phyloP scores from a whole-genome alignment of 2,888 invertebrate genomes.

The Perithous albicinctus region DNA sequence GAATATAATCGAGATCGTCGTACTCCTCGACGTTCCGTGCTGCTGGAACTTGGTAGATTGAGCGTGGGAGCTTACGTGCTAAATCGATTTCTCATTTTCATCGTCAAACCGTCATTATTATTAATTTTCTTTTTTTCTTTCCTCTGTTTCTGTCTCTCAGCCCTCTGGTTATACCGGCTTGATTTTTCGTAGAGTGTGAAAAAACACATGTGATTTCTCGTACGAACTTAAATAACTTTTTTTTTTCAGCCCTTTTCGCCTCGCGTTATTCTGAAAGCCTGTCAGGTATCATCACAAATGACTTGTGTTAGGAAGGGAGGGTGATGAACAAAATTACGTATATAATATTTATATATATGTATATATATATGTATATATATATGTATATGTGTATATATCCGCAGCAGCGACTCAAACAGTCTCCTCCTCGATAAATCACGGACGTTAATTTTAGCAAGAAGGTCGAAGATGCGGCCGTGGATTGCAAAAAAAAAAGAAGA shows the following conservation, averaged over 20 bases:
- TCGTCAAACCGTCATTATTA: slow-evolving; percentile 29
- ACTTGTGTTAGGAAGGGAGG: slow-evolving; percentile 31
- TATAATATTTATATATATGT: neutral
- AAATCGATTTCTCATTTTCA: slow-evolving; percentile 60
- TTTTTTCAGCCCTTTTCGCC: neutral
- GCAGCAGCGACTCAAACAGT: slow-evolving; percentile 38
- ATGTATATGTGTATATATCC: slow-evolving; percentile 15
- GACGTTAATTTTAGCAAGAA: slow-evolving; percentile 26
- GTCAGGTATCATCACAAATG: slow-evolving; percentile 19
- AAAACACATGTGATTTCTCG: slow-evolving; percentile 32
- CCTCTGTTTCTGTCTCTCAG: slow-evolving; percentile 30
- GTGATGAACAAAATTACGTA: slow-evolving; percentile 46
- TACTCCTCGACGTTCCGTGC: slow-evolving; percentile 67
- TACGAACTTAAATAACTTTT: slow-evolving; percentile 32
- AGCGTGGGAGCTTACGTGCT: slow-evolving; percentile 71
- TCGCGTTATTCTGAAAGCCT: slow-evolving; percentile 30
- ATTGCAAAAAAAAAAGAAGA: neutral
- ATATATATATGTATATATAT: neutral
- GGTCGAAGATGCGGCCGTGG: slow-evolving; percentile 3
- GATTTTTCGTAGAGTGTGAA: slow-evolving; percentile 18
- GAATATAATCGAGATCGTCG: slow-evolving; percentile 68
- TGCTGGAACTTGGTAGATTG: slow-evolving; percentile 70
- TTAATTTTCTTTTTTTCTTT: slow-evolving; percentile 29
- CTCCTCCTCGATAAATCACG: slow-evolving; percentile 34
- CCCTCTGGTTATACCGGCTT: slow-evolving; percentile 18